A percentile compares a stretch with the other conserved stretches of the same genome.
Evolutionary conservation across 2,797 vertebrate genomes (phyloP).

Genomic region (Ambastaia sidthimunki): DNA sequence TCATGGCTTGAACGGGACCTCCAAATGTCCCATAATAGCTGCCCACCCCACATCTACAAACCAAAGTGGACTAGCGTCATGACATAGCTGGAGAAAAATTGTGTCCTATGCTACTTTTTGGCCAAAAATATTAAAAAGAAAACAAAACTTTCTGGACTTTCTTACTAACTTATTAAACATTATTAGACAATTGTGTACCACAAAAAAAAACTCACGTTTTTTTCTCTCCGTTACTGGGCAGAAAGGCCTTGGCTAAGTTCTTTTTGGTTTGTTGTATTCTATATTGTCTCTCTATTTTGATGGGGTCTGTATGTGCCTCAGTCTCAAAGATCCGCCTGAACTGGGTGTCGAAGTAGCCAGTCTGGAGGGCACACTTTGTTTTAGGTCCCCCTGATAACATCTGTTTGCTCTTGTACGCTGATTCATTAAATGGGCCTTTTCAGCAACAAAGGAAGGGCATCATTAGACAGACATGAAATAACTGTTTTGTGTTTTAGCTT

Average conservation of each 20-base stretch:
- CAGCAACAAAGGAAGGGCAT: slow-evolving; percentile 3
- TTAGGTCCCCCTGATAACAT: slow-evolving; percentile 79
- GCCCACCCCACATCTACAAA: slow-evolving; percentile 81
- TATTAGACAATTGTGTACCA: neutral
- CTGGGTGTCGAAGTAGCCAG: slow-evolving; percentile 83
- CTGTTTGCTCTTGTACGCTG: slow-evolving; percentile 82
- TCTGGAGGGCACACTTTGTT: slow-evolving; percentile 78
- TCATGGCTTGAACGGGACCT: slow-evolving; percentile 81
- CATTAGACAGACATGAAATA: neutral
- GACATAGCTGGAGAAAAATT: neutral
- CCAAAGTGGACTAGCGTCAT: neutral
- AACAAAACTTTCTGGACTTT: too few relatives aligned
- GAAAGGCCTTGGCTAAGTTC: slow-evolving; percentile 84
- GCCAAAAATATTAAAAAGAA: too few relatives aligned
- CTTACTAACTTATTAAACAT: too few relatives aligned
- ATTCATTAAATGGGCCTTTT: slow-evolving; percentile 85
- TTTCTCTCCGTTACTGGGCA: slow-evolving; percentile 82
- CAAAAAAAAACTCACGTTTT: slow-evolving; percentile 75
- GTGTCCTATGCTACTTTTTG: neutral
- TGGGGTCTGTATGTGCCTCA: slow-evolving; percentile 79
- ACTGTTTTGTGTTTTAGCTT: neutral
- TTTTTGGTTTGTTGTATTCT: slow-evolving; percentile 83
- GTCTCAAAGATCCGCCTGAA: slow-evolving; percentile 83
- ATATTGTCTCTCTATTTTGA: slow-evolving; percentile 78
- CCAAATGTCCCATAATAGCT: slow-evolving; percentile 87